Conservation (phyloP, 2,113 vertebrate genomes). For the Bos indicus region DNA sequence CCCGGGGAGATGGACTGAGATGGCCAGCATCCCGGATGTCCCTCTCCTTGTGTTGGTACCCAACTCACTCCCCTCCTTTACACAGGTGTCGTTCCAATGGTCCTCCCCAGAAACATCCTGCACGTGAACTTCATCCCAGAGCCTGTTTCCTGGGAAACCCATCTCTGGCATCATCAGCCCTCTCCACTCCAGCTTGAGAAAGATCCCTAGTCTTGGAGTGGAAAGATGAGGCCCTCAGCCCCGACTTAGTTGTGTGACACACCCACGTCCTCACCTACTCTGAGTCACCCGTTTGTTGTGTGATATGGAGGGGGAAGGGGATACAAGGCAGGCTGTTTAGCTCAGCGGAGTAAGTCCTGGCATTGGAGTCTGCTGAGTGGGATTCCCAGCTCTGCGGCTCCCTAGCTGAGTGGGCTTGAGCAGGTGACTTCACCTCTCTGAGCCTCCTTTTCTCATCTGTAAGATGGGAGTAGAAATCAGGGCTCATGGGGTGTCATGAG, state of each 20-base stretch:
- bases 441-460: not conserved
- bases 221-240: not conserved
- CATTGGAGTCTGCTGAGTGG: accelerated
- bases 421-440: not conserved
- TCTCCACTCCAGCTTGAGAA: not conserved
- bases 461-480: not conserved
- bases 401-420: not conserved
- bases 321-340: not conserved
- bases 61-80: not conserved
- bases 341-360: not conserved
- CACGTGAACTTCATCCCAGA: not conserved
- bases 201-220: not conserved
- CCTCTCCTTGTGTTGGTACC: not conserved
- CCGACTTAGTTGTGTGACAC: not conserved
- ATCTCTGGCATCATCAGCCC: not conserved
- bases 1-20: not conserved
- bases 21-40: accelerated
- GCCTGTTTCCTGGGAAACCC: not conserved
- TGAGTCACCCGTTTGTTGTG: not conserved
- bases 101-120: not conserved
- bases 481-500: not conserved
- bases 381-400: accelerated
- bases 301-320: accelerated
- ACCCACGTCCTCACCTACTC: not conserved
- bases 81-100: not conserved